Evolutionary conservation across 2,113 vertebrate species (phyloP).

Genomic region (Sula dactylatra): DNA sequence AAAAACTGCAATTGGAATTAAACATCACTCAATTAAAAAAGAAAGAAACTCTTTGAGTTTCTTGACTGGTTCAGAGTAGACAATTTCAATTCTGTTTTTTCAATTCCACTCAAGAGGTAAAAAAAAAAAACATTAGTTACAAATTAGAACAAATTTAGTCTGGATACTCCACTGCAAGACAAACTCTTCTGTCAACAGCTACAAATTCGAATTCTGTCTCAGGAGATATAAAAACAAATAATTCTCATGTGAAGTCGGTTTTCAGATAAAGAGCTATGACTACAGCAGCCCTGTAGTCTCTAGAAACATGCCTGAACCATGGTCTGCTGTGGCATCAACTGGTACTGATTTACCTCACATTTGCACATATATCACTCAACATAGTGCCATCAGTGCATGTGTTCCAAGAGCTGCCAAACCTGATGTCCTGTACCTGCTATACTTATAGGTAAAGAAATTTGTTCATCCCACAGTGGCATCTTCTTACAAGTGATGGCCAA

Average conservation of each 20-base stretch:
- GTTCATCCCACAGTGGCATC: background rate
- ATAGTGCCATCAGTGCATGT: no score
- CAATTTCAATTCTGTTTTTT: background rate
- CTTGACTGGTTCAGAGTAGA: background rate
- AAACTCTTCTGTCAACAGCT: background rate
- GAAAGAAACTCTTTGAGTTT: background rate
- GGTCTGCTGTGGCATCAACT: background rate
- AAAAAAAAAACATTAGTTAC: background rate
- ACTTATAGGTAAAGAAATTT: background rate
- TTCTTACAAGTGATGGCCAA: background rate
- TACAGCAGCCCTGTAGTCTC: background rate
- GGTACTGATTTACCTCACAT: background rate
- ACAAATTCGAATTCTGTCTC: background rate
- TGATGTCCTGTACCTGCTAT: background rate
- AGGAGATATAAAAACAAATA: background rate
- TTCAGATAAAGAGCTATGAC: background rate
- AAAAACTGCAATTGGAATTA: background rate
- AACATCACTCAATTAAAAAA: background rate
- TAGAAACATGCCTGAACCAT: background rate
- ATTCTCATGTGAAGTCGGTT: background rate
- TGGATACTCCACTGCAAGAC: background rate
- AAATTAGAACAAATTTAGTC: background rate
- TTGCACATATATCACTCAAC: background rate
- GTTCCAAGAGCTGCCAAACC: background rate
- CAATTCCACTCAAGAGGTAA: background rate